Evolutionary conservation across 92 coral and sea anemone species (phyloP).

Genomic region (Porites lobata): DNA sequence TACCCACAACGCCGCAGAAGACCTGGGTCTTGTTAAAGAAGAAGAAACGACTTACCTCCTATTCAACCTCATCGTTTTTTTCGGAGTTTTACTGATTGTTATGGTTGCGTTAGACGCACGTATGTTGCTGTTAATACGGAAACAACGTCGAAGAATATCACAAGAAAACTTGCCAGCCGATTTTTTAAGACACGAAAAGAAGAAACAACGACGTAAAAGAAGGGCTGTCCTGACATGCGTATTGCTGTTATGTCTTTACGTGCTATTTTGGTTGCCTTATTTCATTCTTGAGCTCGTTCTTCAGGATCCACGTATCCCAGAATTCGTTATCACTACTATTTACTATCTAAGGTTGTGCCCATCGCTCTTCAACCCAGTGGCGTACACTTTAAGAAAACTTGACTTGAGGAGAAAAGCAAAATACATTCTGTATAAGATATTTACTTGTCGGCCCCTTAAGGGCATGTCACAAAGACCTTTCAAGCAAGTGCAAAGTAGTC

Average conservation of each 20-base stretch:
- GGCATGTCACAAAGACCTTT: background rate
- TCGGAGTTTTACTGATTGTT: slow-evolving; percentile 12
- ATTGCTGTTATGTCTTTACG: slow-evolving; percentile 20
- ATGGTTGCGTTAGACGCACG: slow-evolving; percentile 26
- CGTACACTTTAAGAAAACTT: slow-evolving; percentile 34
- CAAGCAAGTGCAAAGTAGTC: background rate
- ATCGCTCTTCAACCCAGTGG: slow-evolving; percentile 31
- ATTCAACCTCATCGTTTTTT: slow-evolving; percentile 19
- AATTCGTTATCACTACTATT: background rate
- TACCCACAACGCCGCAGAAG: background rate
- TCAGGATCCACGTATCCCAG: slow-evolving; percentile 22
- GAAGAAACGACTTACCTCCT: slow-evolving; percentile 17
- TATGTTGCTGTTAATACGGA: slow-evolving; percentile 30
- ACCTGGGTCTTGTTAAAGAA: slow-evolving; percentile 12
- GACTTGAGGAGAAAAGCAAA: slow-evolving; percentile 24
- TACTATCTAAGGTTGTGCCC: slow-evolving; percentile 42
- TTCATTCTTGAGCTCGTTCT: slow-evolving; percentile 20
- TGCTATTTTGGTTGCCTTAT: slow-evolving; percentile 45
- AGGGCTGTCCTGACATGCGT: slow-evolving; percentile 45
- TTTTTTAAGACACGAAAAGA: slow-evolving; percentile 20
- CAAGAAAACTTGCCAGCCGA: slow-evolving; percentile 37
- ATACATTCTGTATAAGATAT: background rate
- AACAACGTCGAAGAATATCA: slow-evolving; percentile 17
- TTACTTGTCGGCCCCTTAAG: background rate
- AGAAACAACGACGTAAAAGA: background rate